These are phyloP conservation scores for Volucella inanis DNA, from an alignment of 2,888 invertebrate genomes.

Conservation along the genomic window DNA sequence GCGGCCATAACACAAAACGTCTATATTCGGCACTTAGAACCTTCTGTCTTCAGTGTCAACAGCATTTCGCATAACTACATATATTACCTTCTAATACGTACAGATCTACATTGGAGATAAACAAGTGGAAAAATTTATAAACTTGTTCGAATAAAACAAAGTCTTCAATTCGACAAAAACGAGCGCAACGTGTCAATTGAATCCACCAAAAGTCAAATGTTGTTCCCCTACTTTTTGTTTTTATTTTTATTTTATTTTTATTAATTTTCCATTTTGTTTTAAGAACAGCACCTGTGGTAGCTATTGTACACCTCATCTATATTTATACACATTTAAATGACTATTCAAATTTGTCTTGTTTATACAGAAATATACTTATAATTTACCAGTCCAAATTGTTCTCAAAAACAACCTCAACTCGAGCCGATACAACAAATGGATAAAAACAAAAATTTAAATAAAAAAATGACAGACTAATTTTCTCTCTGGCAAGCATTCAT, in stretches of 20 bases:
- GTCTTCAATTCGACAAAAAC: too few species aligned
- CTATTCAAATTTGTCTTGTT: background rate
- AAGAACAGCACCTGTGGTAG: constrained; percentile 2
- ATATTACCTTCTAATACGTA: too few species aligned
- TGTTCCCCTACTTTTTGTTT: background rate
- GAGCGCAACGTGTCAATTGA: too few species aligned
- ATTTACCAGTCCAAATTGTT: constrained; percentile 12
- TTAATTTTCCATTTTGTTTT: background rate
- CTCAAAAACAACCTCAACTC: constrained; percentile 22
- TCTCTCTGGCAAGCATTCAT: background rate
- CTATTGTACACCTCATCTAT: background rate
- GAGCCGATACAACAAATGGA: constrained; percentile 9
- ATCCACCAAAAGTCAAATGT: too few species aligned
- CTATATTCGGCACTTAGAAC: too few species aligned
- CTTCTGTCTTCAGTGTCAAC: too few species aligned
- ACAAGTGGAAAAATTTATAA: too few species aligned
- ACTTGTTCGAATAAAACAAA: too few species aligned
- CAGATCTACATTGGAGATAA: too few species aligned
- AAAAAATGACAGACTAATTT: constrained; percentile 7
- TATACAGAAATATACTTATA: background rate
- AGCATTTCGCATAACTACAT: too few species aligned
- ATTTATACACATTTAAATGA: constrained; percentile 13
- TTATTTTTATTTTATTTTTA: constrained; percentile 5
- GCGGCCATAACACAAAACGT: too few species aligned
- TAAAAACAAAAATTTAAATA: background rate